Evolutionary conservation across 2,113 vertebrate genomes (phyloP).

Genomic region (Nothocercus nigrocapillus): DNA sequence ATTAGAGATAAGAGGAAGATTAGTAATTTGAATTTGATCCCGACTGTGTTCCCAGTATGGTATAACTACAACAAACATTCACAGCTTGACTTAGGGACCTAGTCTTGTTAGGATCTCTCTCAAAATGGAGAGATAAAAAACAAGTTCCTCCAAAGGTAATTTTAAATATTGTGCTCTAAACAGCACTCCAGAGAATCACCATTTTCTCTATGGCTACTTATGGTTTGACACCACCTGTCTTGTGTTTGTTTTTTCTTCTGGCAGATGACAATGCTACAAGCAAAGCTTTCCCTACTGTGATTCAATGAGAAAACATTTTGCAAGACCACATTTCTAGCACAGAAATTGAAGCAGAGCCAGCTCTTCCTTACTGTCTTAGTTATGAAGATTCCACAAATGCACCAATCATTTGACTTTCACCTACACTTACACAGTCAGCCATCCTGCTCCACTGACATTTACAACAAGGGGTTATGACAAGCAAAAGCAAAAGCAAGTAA

Average conservation of each 20-base stretch:
- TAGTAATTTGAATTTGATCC: background rate
- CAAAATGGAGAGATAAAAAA: background rate
- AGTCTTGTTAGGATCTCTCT: background rate
- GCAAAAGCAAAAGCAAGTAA: background rate
- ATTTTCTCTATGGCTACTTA: background rate
- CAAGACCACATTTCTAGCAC: background rate
- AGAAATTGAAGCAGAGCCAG: background rate
- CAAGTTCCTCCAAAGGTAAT: background rate
- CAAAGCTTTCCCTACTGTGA: background rate
- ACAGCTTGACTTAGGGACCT: background rate
- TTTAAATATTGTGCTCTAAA: background rate
- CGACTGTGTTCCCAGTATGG: background rate
- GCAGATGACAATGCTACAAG: background rate
- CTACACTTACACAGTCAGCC: background rate
- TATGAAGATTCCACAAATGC: background rate
- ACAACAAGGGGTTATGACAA: accelerated
- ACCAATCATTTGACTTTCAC: background rate
- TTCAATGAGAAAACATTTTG: background rate
- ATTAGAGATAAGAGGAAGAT: background rate
- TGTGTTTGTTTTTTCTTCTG: background rate
- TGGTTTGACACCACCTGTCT: background rate
- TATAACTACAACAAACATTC: background rate
- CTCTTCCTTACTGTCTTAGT: accelerated
- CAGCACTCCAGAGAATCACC: background rate
- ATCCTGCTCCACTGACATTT: background rate